Conservation (phyloP, 2,113 vertebrate genomes). For the Pollimyrus isidori region DNA sequence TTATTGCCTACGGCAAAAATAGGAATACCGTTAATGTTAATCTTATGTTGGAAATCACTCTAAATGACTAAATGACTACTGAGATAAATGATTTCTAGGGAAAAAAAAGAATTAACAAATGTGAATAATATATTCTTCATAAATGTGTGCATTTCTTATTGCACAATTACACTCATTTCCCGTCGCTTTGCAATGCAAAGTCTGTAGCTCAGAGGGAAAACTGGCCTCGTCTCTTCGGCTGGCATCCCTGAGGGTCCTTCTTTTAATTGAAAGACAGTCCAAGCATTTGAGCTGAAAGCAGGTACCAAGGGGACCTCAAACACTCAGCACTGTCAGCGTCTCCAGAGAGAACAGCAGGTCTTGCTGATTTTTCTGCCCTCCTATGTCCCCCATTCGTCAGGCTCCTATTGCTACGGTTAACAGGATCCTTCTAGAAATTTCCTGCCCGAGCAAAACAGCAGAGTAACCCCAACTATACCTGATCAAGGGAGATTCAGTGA, state of each 20-base stretch:
- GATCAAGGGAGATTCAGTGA: background rate
- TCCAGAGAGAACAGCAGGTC: background rate
- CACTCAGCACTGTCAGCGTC: background rate
- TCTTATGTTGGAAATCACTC: background rate
- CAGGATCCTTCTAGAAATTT: background rate
- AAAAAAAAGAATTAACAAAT: background rate
- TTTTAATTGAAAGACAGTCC: constrained; percentile 12
- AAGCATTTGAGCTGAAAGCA: background rate
- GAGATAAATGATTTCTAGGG: constrained; percentile 2
- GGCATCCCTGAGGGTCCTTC: background rate
- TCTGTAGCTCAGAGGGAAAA: background rate
- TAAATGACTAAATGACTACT: constrained; percentile 3
- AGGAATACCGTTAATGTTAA: background rate
- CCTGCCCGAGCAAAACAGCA: background rate
- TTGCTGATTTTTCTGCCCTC: background rate
- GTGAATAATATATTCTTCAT: constrained; percentile 5
- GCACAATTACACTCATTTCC: background rate
- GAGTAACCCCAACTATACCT: background rate
- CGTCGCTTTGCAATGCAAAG: background rate
- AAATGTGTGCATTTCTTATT: background rate
- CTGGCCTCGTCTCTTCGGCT: background rate
- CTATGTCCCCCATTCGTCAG: background rate
- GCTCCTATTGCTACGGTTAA: background rate
- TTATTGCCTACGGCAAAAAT: constrained; percentile 11
- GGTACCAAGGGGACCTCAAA: background rate